phyloP scores from a whole-genome alignment of 2,797 vertebrate species.

The Threskiornis aethiopicus region DNA sequence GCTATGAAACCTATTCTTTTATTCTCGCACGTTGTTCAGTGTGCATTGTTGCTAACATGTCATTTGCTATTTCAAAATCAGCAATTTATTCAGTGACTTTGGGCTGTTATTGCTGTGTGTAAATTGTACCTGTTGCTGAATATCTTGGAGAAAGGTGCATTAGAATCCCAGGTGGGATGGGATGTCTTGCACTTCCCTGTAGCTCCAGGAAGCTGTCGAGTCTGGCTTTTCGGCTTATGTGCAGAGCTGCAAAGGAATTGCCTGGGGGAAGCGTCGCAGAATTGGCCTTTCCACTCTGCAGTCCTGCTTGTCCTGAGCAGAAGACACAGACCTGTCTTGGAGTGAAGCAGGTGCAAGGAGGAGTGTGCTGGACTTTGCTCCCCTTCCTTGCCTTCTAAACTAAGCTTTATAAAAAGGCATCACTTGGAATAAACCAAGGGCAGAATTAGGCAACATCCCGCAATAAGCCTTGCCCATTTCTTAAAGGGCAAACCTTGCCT shows the following conservation, averaged over 20 bases:
- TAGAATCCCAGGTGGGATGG: background rate
- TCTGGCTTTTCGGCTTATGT: background rate
- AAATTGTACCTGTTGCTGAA: background rate
- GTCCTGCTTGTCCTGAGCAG: background rate
- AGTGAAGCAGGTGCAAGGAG: background rate
- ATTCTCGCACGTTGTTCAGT: fast-evolving
- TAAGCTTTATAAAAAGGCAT: background rate
- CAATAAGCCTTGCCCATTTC: background rate
- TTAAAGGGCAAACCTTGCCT: background rate
- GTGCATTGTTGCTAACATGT: background rate
- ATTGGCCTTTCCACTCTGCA: background rate
- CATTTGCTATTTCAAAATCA: background rate
- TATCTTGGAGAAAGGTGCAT: background rate
- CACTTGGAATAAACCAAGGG: background rate
- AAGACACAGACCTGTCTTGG: background rate
- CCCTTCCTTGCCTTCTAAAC: background rate
- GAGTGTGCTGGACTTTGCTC: background rate
- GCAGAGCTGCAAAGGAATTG: background rate
- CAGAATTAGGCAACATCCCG: background rate
- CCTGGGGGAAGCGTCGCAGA: background rate
- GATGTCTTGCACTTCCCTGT: background rate
- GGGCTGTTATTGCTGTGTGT: background rate
- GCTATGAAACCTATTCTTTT: background rate
- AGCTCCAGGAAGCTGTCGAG: background rate
- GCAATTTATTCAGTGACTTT: background rate